phyloP scores from a whole-genome alignment of 1,140 invertebrate species.

The Atta cephalotes region DNA sequence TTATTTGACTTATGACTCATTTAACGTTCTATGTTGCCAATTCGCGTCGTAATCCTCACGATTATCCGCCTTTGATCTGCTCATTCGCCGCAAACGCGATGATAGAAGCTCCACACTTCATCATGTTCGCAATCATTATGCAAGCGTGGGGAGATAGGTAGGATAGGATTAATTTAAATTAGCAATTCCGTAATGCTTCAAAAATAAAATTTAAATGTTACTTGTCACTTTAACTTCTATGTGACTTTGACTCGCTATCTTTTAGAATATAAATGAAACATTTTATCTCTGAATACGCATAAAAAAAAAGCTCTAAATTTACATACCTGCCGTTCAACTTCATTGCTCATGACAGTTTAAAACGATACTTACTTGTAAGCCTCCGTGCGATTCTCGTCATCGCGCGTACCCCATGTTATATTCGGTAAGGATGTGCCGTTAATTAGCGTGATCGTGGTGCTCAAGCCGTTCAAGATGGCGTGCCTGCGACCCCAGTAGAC shows the following conservation, averaged over 20 bases:
- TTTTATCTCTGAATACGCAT: conserved; percentile 1
- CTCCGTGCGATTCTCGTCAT: conserved; percentile 87
- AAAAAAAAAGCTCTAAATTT: background rate
- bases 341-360: background rate
- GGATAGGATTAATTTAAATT: conserved; percentile 6
- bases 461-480: conserved; percentile 91
- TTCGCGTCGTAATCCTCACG: background rate
- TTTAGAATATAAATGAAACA: background rate
- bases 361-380: conserved; percentile 85
- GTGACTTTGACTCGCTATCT: background rate
- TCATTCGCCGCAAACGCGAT: conserved; percentile 7
- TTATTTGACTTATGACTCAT: conserved; percentile 2
- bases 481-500: conserved; percentile 93
- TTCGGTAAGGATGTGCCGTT: conserved; percentile 87
- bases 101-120: background rate
- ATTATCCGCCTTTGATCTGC: conserved; percentile 7
- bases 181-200: background rate
- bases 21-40: background rate
- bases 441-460: conserved; percentile 89
- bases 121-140: background rate
- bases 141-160: background rate
- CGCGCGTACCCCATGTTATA: conserved; percentile 90
- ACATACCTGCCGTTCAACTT: background rate
- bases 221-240: background rate
- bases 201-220: conserved; percentile 10